These are phyloP conservation scores for Patiria miniata DNA, from an alignment of 35 echinoderm and acorn worm species.

Conservation along the genomic window DNA sequence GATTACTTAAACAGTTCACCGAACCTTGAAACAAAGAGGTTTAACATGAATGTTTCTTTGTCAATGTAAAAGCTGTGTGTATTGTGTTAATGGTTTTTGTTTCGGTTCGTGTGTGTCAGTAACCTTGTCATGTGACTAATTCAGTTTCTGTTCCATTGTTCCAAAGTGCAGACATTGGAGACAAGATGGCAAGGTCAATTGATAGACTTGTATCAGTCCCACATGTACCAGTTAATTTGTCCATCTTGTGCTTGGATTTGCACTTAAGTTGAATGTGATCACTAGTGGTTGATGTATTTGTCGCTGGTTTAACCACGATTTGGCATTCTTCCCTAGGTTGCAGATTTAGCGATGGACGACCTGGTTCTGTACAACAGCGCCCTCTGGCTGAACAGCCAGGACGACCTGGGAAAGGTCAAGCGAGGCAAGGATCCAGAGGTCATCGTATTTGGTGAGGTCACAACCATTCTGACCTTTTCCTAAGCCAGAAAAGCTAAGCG, in stretches of 20 bases:
- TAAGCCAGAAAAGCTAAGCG: not conserved
- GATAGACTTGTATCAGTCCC: no score
- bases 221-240: no score
- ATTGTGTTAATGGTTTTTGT: no score
- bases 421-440: slow-evolving; percentile 83
- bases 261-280: not conserved
- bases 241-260: not conserved
- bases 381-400: slow-evolving; percentile 79
- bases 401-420: slow-evolving; percentile 92
- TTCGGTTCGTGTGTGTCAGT: no score
- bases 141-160: no score
- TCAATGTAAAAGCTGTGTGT: no score
- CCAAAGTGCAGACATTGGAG: no score
- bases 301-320: not conserved
- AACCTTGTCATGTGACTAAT: no score
- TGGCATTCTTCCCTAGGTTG: slow-evolving; percentile 45
- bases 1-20: no score
- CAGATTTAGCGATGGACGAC: slow-evolving; percentile 93
- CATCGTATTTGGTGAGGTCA: slow-evolving; percentile 76
- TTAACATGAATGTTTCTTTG: no score
- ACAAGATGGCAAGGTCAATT: no score
- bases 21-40: no score
- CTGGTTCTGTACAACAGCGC: slow-evolving; percentile 70
- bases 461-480: not conserved
- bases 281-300: not conserved